A percentile compares a stretch with the other conserved stretches of the same genome.
Evolutionary conservation across 2,888 invertebrate genomes (phyloP).

Genomic region (Agrotis clavis): DNA sequence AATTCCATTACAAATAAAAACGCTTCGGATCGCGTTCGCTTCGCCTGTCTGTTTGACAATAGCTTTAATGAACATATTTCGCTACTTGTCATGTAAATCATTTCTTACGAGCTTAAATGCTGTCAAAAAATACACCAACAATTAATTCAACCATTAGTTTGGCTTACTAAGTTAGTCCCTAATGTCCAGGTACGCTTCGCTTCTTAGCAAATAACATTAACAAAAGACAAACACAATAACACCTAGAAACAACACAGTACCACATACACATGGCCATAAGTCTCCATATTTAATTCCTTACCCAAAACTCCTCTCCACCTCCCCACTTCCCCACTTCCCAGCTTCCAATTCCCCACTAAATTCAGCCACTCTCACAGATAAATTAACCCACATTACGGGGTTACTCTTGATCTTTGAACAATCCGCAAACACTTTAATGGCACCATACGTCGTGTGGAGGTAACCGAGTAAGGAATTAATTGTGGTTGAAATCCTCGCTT

Average conservation of each 20-base stretch:
- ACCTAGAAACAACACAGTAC: neutral
- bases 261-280: conserved; percentile 2
- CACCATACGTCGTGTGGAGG: conserved; percentile 59
- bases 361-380: conserved; percentile 71
- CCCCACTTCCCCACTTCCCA: conserved; percentile 35
- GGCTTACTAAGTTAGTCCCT: neutral
- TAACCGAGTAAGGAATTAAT: conserved; percentile 61
- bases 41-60: too few species aligned
- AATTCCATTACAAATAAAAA: too few species aligned
- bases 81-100: too few species aligned
- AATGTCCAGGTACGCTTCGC: neutral
- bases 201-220: neutral
- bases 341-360: conserved; percentile 55
- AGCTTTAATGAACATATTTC: too few species aligned
- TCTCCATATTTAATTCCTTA: conserved; percentile 49
- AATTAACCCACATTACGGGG: conserved; percentile 81
- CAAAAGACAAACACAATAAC: neutral
- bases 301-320: conserved; percentile 45
- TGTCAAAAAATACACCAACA: too few species aligned
- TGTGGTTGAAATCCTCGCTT: conserved; percentile 35
- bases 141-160: neutral
- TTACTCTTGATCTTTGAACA: conserved; percentile 78
- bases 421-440: conserved; percentile 71
- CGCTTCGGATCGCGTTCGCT: too few species aligned
- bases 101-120: too few species aligned